Evolutionary conservation across 2,113 vertebrate species (phyloP).

Genomic region (Mus pahari): DNA sequence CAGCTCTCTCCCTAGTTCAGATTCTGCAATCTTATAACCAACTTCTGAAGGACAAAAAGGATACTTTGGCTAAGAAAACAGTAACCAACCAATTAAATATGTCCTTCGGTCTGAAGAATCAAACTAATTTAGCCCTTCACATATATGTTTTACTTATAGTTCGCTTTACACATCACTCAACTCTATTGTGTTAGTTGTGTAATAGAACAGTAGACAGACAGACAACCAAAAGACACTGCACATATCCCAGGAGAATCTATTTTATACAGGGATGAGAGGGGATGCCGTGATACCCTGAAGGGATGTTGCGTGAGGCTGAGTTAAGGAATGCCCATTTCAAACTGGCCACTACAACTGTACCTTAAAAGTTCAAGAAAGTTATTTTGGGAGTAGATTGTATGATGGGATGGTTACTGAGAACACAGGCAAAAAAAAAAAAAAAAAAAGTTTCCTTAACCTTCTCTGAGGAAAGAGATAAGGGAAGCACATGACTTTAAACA

Average conservation of each 20-base stretch:
- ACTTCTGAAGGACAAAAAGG: constrained; percentile 19
- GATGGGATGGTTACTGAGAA: background rate
- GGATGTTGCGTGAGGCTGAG: background rate
- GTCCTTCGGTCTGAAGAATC: background rate
- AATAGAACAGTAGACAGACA: background rate
- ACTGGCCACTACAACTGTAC: background rate
- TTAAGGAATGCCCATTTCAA: background rate
- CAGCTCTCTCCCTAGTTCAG: background rate
- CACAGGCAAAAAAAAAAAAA: background rate
- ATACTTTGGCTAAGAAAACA: background rate
- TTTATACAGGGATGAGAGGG: background rate
- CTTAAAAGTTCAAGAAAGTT: background rate
- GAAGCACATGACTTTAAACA: background rate
- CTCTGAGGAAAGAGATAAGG: background rate
- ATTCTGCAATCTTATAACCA: background rate
- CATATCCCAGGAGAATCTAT: background rate
- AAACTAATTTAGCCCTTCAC: constrained; percentile 1
- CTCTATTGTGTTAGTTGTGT: background rate
- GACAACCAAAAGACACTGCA: background rate
- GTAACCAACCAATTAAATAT: background rate
- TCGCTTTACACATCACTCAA: background rate
- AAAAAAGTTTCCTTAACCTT: background rate
- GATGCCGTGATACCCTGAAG: background rate
- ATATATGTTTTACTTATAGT: background rate
- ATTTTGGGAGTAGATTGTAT: background rate